Evolutionary conservation across 30 jellyfish, hydroid and myxozoan genomes (phyloP), one percentile per base, ranked within the genome.

Genomic region (Hydractinia echinata): DNA sequence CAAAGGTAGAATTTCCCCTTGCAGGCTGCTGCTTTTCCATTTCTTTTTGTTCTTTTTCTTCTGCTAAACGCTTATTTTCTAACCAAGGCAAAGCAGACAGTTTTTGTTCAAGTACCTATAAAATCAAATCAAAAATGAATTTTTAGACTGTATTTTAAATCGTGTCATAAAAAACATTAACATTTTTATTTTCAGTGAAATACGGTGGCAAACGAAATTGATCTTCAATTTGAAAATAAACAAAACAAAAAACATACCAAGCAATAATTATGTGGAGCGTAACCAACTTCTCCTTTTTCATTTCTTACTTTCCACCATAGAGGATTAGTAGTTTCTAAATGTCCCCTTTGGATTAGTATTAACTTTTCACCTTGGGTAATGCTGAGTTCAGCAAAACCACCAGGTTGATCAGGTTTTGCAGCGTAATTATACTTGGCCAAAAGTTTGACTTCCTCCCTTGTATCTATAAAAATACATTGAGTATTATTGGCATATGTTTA

Each of bases 301-400:
- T 87, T 84, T 79, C 66, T 87, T 14, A 92, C 99, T 67, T 87
- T 67, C 61, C 87, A 85, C 99, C 99, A 93, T 49, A 52, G 90
- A 55, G 90, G 93, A 72, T 93, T 93, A 14, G 8, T 21, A 5
- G 89, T 85, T 6, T 58, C 86, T 9, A 50, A 4, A 72, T 91
- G 93, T 8, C 19, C 76, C 50, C 8, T 20, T 56, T 82, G 86
- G 53, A 93, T 62, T 51, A 84, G 77, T 7, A 39, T 5, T 6
- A 93, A 73, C 58, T 86, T 81, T 51, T 93, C 99, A 0, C 95
- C 95, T 70, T 88, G 96, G 54, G 66, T 87, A 6, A 93, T 83
- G 62, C 93, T 50, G 39, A 93, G 86, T 83, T 93, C 99, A 10
- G 79, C 94, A 81, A 93, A 93, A 15, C 99, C 99, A 62, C 99